These are phyloP conservation scores for human (Homo sapiens) DNA, from an alignment of 2,113 vertebrate genomes.

Conservation along the genomic window GRCh38 chr18:28261001-28261500, in stretches of 20 bases:
- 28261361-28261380: neutral
- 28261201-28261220: neutral
- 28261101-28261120: neutral
- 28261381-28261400: neutral
- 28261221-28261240: neutral
- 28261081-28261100: neutral
- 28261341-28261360: neutral
- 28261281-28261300: neutral
- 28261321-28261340: neutral
- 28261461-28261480: neutral
- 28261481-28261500: constrained; percentile 53
- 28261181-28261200: neutral
- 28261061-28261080: too few species aligned
- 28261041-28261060: too few species aligned
- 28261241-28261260: neutral
- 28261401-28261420: neutral
- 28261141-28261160: neutral
- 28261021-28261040: too few species aligned
- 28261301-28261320: neutral
- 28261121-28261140: constrained; percentile 13
- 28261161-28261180: neutral
- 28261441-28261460: constrained; percentile 21
- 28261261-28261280: neutral
- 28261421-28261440: constrained; percentile 23
- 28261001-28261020: too few species aligned